phyloP scores from a whole-genome alignment of 2,113 vertebrate species.

The Phalacrocorax pelagicus region DNA sequence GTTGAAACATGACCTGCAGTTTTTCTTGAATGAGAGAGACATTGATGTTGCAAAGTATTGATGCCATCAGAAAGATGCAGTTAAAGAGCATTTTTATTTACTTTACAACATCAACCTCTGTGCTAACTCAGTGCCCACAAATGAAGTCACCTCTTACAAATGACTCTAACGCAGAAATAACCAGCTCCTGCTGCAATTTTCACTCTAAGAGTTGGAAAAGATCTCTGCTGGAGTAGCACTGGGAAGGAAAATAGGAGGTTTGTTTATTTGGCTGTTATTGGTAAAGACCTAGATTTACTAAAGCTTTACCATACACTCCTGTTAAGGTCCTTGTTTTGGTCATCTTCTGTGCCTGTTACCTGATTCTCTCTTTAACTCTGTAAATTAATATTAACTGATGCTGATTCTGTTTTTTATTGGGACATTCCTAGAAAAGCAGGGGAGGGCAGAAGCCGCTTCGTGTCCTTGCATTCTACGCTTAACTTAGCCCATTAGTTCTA shows the following conservation, averaged over 20 bases:
- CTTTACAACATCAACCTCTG: background rate
- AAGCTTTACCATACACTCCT: background rate
- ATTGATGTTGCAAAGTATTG: background rate
- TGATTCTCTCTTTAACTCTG: background rate
- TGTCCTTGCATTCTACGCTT: background rate
- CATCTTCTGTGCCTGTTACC: background rate
- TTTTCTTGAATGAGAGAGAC: constrained; percentile 36
- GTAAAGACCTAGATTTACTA: background rate
- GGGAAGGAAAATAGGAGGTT: background rate
- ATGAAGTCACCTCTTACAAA: background rate
- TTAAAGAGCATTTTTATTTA: constrained; percentile 18
- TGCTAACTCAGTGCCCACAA: background rate
- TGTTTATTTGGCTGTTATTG: background rate
- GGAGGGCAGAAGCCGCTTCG: background rate
- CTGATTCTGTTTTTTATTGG: background rate
- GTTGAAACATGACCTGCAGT: background rate
- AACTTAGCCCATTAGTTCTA: background rate
- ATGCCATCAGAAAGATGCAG: background rate
- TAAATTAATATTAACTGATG: background rate
- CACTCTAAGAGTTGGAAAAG: background rate
- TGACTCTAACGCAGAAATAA: background rate
- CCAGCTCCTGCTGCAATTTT: background rate
- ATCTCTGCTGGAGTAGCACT: background rate
- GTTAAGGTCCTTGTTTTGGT: background rate
- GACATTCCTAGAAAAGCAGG: background rate